phyloP scores from a whole-genome alignment of 2,113 vertebrate genomes.

The Butorides virescens region DNA sequence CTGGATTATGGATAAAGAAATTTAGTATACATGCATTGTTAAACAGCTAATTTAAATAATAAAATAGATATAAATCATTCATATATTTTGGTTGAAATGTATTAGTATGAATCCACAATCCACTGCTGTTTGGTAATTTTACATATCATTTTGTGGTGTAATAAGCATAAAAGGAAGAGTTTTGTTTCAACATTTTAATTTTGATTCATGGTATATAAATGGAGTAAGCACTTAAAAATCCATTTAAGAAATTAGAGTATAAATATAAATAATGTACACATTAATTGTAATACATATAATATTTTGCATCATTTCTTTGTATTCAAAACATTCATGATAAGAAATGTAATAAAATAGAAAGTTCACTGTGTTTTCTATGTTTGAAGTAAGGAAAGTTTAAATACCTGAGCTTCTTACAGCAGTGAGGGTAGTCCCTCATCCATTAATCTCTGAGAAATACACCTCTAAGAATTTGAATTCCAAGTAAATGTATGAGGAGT shows the following conservation, averaged over 20 bases:
- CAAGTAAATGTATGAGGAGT: not conserved
- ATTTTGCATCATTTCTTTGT: slow-evolving; percentile 17
- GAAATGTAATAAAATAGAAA: not conserved
- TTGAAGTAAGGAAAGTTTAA: not conserved
- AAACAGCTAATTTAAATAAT: slow-evolving; percentile 55
- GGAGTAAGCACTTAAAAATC: slow-evolving; percentile 50
- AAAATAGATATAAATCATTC: slow-evolving; percentile 44
- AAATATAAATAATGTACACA: slow-evolving; percentile 27
- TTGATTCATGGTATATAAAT: slow-evolving; percentile 51
- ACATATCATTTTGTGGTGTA: slow-evolving; percentile 44
- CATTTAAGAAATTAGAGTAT: slow-evolving; percentile 11
- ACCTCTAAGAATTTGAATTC: not conserved
- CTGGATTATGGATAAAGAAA: not conserved
- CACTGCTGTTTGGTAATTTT: slow-evolving; percentile 26
- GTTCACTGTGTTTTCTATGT: not conserved
- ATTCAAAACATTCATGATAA: slow-evolving; percentile 27
- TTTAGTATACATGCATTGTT: not conserved
- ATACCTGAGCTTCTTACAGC: not conserved
- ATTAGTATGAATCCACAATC: not conserved
- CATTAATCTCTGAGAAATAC: not conserved
- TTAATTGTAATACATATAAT: slow-evolving; percentile 16
- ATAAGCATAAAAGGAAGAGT: slow-evolving; percentile 39
- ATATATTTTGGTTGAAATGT: not conserved
- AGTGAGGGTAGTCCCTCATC: not conserved
- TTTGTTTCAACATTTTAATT: slow-evolving; percentile 64